Conservation (phyloP, 2,113 vertebrate genomes). For the Gadus macrocephalus region DNA sequence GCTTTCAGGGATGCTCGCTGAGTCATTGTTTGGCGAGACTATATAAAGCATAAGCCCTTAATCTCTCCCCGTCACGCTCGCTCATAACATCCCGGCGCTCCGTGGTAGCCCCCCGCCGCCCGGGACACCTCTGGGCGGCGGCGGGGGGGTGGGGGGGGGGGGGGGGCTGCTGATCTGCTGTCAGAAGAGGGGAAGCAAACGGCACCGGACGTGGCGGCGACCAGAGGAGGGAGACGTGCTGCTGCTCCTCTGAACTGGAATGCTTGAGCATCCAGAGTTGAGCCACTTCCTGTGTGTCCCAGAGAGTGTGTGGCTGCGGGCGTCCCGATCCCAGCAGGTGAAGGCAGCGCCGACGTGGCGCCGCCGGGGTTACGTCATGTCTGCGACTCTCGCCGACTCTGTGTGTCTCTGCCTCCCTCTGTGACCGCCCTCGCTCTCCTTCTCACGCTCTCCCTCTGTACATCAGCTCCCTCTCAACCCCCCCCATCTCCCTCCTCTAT, state of each 20-base stretch:
- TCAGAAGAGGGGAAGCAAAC: too few relatives aligned
- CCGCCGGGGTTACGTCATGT: too few relatives aligned
- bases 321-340: conserved; percentile 2
- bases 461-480: too few relatives aligned
- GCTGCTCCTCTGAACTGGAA: conserved; percentile 11
- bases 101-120: conserved; percentile 23
- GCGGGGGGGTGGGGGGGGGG: too few relatives aligned
- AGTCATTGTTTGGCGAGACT: conserved; percentile 51
- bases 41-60: conserved; percentile 48
- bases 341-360: not conserved
- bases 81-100: conserved; percentile 43
- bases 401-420: not conserved
- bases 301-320: conserved; percentile 13
- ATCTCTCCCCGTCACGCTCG: conserved; percentile 41
- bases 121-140: conserved; percentile 27
- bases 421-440: not conserved
- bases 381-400: not conserved
- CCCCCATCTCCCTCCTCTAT: not conserved
- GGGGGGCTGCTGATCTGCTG: too few relatives aligned
- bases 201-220: too few relatives aligned
- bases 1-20: conserved; percentile 26
- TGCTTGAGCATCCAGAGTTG: conserved; percentile 18
- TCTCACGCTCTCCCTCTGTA: not conserved
- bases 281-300: conserved; percentile 26
- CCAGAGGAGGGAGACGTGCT: too few relatives aligned